Base-by-base conservation (phyloP, 1,140 invertebrate genomes). In the Lucilia sericata region DNA sequence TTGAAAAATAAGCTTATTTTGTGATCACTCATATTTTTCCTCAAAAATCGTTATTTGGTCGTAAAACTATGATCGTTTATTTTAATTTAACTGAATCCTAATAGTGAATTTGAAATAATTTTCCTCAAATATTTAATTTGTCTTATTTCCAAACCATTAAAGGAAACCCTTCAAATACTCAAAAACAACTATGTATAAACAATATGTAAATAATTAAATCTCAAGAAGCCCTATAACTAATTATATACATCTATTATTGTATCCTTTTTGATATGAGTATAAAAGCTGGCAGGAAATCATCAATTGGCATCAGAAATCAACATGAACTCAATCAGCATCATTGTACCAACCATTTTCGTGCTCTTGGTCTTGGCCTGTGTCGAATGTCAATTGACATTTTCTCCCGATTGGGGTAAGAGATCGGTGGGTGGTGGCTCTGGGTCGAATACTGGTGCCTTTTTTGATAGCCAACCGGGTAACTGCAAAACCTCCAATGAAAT, bases 391-490 rank as follows among this genome's bases (percentile, higher is more conserved):
- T 55, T 91, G 70, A 91, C 91, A 47, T 91, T 91, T 85, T 90
- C 91, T 3, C 89, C 91, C 25, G 88, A 87, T 25, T 91, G 91
- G 91, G 91, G 91, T 42, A 91, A 91, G 81, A 86, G 91, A 7
- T 89, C 88, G 14, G 85, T 85, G 13, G 86, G 86, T 3, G 86
- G 86, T 3, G 87, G 84, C 42, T 85, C 84, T 9, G 84, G 85
- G 14, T 36, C 85, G 4, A 85, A 65, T 14, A 86, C 84, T 42
- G 82, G 85, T n/a, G 83, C 86, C 55, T 90, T 89, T 78, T 90
- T 89, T 75, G 87, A 89, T 34, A 17, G 86, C 0, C 85, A 85
- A 34, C 86, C 86, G 3, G 86, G 86, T 55, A 90, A 88, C 80
- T 90, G 89, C 84, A 90, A 89, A n/a, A 88, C 88, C 21, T 90